Conservation (phyloP, 1,140 invertebrate species). For the Littorina saxatilis region DNA sequence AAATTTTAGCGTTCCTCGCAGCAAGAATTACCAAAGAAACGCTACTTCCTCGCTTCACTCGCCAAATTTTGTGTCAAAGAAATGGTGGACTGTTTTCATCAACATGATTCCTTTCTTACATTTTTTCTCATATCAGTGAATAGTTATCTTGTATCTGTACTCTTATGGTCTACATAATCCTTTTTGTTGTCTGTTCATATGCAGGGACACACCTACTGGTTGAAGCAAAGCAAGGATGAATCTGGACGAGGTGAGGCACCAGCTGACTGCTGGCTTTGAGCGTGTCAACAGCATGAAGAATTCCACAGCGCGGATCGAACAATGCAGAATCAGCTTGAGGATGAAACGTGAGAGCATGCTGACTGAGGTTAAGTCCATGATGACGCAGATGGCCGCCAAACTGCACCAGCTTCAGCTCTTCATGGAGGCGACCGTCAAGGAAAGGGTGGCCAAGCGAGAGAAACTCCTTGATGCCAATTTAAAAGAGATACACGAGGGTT, state of each 20-base stretch:
- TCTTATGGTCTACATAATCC: no score
- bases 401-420: conserved; percentile 27
- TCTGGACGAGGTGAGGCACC: conserved; percentile 14
- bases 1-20: no score
- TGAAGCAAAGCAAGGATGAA: neutral
- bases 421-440: conserved; percentile 28
- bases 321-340: conserved; percentile 22
- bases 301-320: conserved; percentile 15
- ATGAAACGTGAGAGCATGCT: conserved; percentile 31
- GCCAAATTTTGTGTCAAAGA: no score
- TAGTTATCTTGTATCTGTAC: no score
- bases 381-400: neutral
- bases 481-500: conserved; percentile 15
- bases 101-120: no score
- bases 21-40: no score
- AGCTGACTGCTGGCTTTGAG: conserved; percentile 29
- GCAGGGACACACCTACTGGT: no score
- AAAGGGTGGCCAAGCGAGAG: conserved; percentile 4
- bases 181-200: no score
- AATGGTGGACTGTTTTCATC: no score
- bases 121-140: no score
- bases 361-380: conserved; percentile 3
- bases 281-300: conserved; percentile 38
- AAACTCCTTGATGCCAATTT: conserved; percentile 20
- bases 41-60: no score